A percentile compares a stretch with the other conserved stretches of the same genome.
These are phyloP conservation scores for Temnothorax curvispinosus DNA, from an alignment of 1,140 invertebrate genomes.

Conservation along the genomic window DNA sequence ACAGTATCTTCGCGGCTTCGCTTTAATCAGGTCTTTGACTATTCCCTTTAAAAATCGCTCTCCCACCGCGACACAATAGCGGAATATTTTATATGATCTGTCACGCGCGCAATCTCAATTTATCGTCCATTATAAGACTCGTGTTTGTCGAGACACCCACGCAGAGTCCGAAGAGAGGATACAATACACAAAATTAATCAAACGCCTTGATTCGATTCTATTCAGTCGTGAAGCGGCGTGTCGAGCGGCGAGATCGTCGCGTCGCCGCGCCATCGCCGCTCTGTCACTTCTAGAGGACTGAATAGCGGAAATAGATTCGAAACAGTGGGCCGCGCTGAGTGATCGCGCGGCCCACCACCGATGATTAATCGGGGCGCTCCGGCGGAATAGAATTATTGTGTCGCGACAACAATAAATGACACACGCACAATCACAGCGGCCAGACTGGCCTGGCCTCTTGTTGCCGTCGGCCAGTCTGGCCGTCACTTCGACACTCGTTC, in stretches of 20 bases:
- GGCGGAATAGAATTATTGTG: slow-evolving; percentile 66
- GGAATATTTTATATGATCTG: not conserved
- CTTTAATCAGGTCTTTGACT: not conserved
- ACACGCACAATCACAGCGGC: slow-evolving; percentile 57
- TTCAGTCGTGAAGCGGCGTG: slow-evolving; percentile 7
- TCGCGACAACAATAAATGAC: slow-evolving; percentile 66
- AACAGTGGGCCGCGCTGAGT: slow-evolving; percentile 28
- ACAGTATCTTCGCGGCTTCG: not conserved
- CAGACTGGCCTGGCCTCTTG: not conserved
- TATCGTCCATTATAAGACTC: slow-evolving; percentile 7
- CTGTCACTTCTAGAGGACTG: slow-evolving; percentile 37
- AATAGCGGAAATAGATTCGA: slow-evolving; percentile 57
- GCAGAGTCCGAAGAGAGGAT: too few species aligned
- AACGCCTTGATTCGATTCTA: slow-evolving; percentile 26
- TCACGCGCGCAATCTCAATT: not conserved
- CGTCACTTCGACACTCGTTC: slow-evolving; percentile 51
- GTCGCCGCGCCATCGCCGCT: not conserved
- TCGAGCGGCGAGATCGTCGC: not conserved
- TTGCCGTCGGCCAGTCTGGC: not conserved
- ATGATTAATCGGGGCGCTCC: slow-evolving; percentile 58
- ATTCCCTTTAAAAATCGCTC: not conserved
- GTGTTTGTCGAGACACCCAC: not conserved
- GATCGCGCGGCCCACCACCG: slow-evolving; percentile 26
- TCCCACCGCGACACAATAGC: too few species aligned
- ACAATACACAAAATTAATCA: slow-evolving; percentile 52